Conservation (phyloP, 92 coral and sea anemone genomes). For the Desmophyllum pertusum region DNA sequence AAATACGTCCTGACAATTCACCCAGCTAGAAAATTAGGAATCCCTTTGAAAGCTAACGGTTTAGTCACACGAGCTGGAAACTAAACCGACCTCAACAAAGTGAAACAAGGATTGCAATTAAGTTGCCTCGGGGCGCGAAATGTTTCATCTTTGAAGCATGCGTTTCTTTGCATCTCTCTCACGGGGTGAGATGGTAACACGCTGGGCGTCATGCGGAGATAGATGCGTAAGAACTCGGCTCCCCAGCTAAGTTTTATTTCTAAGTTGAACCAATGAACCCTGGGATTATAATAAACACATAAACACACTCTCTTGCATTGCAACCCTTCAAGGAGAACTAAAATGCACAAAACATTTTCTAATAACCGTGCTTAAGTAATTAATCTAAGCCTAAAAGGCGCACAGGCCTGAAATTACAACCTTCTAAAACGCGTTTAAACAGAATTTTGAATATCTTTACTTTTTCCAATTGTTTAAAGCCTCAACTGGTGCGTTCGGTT, state of each 20-base stretch:
- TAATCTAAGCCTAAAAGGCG: not conserved
- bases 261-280: constrained; percentile 5
- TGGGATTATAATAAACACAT: constrained; percentile 10
- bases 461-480: not conserved
- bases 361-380: constrained; percentile 31
- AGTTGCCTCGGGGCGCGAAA: constrained; percentile 1
- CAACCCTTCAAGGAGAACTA: not conserved
- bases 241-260: constrained; percentile 20
- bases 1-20: not conserved
- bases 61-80: constrained; percentile 2
- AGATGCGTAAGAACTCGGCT: constrained; percentile 12
- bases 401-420: not conserved
- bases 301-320: constrained; percentile 14
- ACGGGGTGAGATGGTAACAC: constrained; percentile 20
- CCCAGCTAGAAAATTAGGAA: not conserved
- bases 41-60: not conserved
- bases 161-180: constrained; percentile 23
- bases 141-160: not conserved
- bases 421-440: not conserved
- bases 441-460: not conserved
- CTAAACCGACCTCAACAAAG: not conserved
- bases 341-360: constrained; percentile 20
- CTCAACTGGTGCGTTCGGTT: not conserved
- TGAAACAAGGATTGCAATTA: not conserved
- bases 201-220: constrained; percentile 28